Base-by-base conservation (phyloP, 2,113 vertebrate species). In the Amphilophus citrinellus region DNA sequence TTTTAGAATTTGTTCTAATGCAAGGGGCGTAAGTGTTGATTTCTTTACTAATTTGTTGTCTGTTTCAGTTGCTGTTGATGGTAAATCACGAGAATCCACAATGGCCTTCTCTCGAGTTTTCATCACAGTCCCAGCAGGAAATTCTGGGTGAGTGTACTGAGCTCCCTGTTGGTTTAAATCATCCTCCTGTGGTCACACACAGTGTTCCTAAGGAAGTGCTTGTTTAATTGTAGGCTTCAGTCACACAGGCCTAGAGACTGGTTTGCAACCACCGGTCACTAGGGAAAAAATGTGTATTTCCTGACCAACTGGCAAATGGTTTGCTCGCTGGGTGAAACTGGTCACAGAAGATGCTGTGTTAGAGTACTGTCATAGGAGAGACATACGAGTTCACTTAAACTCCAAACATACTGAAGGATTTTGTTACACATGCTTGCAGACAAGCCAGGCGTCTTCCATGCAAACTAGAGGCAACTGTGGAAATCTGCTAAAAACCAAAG, bases 41-140 rank as follows among this genome's bases (percentile, higher is more conserved):
- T 71, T 47, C 15, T 37, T 73, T 30, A 20, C 27, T 82, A 17
- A 77, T 78, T 68, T 61, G 15, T 56, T 71, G 3, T 65, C 18
- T 44, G 13, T 66, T 66, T 88, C 32, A 94, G 90, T 92, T 87
- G 20, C 91, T 96, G 98, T 97, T 84, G 97, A 98, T 4, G 96
- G 95, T 30, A 97, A 97, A 89, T 96, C 95, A 5, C 89, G 96
- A 22, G 97, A 98, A 62, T 92, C 95, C 6, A 94, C 97, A 27
- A 96, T 96, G 83, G 97, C 97, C 14, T 98, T 99, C 90, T 97
- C 97, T 5, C 95, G 98, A 11, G 96, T 97, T 0, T 98, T 98
- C 60, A 90, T 98, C 4, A 96, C 97, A 15, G 97, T 98, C 78
- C 98, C 97, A 10, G 97, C 96, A 18, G 96, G 94, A 75, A 97